Conservation (phyloP, 1,140 invertebrate genomes). For the Temnothorax longispinosus region DNA sequence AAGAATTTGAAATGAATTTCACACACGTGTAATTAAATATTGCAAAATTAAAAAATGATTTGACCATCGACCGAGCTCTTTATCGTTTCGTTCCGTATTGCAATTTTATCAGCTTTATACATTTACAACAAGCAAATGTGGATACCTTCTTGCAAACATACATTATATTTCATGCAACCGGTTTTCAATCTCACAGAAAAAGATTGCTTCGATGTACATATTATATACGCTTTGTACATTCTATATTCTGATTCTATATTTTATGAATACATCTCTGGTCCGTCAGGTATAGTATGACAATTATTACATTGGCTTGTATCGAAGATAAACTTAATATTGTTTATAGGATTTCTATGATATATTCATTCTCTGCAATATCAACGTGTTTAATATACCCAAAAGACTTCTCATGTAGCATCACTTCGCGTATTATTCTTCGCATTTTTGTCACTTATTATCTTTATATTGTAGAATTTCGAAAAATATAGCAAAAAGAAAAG, state of each 20-base stretch:
- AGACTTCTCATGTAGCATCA: conserved; percentile 9
- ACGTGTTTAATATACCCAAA: not conserved
- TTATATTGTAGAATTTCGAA: conserved; percentile 18
- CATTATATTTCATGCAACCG: conserved; percentile 40
- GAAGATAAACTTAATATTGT: conserved; percentile 32
- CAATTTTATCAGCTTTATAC: conserved; percentile 41
- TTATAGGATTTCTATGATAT: conserved; percentile 25
- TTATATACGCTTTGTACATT: conserved; percentile 47
- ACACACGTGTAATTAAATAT: not conserved
- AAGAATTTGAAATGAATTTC: not conserved
- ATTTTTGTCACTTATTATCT: conserved; percentile 19
- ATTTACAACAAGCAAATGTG: conserved; percentile 11
- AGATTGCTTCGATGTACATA: conserved; percentile 44
- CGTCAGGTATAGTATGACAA: conserved; percentile 59
- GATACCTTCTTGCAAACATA: conserved; percentile 10
- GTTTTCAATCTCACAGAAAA: conserved; percentile 34
- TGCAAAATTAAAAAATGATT: conserved; percentile 13
- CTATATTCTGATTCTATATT: conserved; percentile 52
- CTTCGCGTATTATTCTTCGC: not conserved
- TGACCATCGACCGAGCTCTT: conserved; percentile 22
- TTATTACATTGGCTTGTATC: conserved; percentile 48
- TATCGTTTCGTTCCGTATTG: conserved; percentile 41
- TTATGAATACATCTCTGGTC: conserved; percentile 48
- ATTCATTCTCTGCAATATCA: conserved; percentile 39
- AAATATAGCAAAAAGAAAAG: not conserved